Percentiles rank a stretch among this genome's conserved stretches.
Evolutionary conservation across 92 coral and sea anemone genomes (phyloP).

Genomic region (Metridium senile): DNA sequence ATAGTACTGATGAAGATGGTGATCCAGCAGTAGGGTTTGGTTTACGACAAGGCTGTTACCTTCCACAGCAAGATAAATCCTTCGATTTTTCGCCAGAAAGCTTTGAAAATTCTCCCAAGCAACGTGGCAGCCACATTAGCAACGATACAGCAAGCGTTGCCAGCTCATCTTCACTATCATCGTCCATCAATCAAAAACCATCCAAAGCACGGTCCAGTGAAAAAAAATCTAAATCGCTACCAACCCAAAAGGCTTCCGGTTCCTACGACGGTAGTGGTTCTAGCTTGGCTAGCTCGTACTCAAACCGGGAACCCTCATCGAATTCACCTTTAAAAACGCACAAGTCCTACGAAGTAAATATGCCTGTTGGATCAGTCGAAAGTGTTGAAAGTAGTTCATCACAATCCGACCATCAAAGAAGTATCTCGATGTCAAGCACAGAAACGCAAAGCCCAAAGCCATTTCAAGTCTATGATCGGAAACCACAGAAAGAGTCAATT

Average conservation of each 20-base stretch:
- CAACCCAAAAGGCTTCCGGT: not conserved
- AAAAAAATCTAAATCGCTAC: not conserved
- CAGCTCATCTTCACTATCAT: conserved; percentile 8
- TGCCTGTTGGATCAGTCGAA: conserved; percentile 1
- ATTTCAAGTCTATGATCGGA: not conserved
- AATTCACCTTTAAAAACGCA: not conserved
- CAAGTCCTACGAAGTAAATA: not conserved
- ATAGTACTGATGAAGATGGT: conserved; percentile 68
- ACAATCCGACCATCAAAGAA: not conserved
- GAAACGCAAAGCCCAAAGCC: not conserved
- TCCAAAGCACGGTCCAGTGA: not conserved
- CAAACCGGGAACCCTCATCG: not conserved
- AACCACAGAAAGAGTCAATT: not conserved
- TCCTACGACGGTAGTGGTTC: conserved; percentile 9
- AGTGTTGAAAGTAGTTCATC: not conserved
- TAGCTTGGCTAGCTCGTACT: conserved; percentile 10
- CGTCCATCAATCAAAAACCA: not conserved
- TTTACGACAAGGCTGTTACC: conserved; percentile 8
- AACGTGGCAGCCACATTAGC: not conserved
- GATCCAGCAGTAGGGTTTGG: conserved; percentile 20
- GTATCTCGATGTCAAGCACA: not conserved
- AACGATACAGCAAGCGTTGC: not conserved
- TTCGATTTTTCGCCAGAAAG: conserved; percentile 5
- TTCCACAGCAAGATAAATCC: conserved; percentile 9
- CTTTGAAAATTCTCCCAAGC: not conserved